phyloP scores from a whole-genome alignment of 2,797 vertebrate species.

The Toxotes lorentzi region DNA sequence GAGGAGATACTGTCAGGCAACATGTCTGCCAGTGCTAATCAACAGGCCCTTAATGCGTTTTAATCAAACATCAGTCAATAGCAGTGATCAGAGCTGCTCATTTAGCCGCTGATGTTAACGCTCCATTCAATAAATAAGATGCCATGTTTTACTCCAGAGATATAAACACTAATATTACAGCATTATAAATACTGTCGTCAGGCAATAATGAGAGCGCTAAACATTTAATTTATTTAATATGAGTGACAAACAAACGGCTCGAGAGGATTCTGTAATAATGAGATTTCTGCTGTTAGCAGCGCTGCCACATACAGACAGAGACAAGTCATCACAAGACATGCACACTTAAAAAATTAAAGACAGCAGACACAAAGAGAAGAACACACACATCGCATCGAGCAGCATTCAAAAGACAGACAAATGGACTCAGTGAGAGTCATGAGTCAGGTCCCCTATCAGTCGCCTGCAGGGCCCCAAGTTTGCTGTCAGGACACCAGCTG shows the following conservation, averaged over 20 bases:
- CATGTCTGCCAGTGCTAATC: constrained; percentile 74
- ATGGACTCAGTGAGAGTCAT: constrained; percentile 30
- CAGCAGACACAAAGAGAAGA: background rate
- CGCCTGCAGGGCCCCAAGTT: constrained; percentile 61
- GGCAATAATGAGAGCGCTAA: constrained; percentile 24
- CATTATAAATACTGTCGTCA: constrained; percentile 8
- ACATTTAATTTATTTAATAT: constrained; percentile 60
- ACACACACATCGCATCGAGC: background rate
- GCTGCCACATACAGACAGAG: constrained; percentile 16
- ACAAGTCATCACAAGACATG: constrained; percentile 20
- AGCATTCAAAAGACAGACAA: constrained; percentile 18
- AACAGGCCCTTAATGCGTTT: constrained; percentile 77
- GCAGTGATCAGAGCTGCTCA: constrained; percentile 72
- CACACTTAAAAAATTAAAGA: constrained; percentile 27
- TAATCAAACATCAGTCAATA: constrained; percentile 80
- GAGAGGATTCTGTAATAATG: constrained; percentile 48
- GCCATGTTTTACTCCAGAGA: constrained; percentile 47
- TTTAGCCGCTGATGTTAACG: constrained; percentile 72
- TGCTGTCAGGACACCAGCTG: constrained; percentile 72
- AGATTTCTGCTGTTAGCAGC: constrained; percentile 30
- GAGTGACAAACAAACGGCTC: constrained; percentile 49
- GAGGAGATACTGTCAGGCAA: constrained; percentile 63
- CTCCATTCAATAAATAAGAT: constrained; percentile 54
- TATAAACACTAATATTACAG: constrained; percentile 28
- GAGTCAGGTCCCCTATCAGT: constrained; percentile 56